phyloP scores from a whole-genome alignment of 2,888 invertebrate species.

The Xanthorhoe spadicearia region DNA sequence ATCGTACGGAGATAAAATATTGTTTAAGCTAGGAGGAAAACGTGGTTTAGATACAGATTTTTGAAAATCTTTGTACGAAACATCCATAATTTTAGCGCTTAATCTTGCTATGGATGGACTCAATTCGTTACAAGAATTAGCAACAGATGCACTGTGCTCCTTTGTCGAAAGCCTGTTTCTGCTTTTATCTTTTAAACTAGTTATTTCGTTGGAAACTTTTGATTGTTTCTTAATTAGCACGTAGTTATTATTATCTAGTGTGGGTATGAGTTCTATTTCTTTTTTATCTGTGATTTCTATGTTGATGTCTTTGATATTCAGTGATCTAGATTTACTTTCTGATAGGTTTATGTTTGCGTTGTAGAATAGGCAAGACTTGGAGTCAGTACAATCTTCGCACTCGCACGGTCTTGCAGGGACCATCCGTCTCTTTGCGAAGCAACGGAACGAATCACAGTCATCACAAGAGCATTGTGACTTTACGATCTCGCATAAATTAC shows the following conservation, averaged over 20 bases:
- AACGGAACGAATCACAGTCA: slow-evolving; percentile 54
- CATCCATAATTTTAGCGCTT: slow-evolving; percentile 62
- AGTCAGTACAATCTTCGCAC: slow-evolving; percentile 40
- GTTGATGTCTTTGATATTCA: slow-evolving; percentile 6
- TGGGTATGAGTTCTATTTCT: slow-evolving; percentile 22
- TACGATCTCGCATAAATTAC: slow-evolving; percentile 18
- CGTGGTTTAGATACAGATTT: slow-evolving; percentile 31
- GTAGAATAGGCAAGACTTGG: slow-evolving; percentile 45
- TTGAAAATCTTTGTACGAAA: slow-evolving; percentile 54
- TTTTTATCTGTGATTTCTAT: slow-evolving; percentile 13
- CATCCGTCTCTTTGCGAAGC: slow-evolving; percentile 50
- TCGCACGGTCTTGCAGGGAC: slow-evolving; percentile 32
- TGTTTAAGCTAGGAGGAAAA: slow-evolving; percentile 10
- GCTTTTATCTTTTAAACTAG: slow-evolving; percentile 6
- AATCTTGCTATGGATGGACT: slow-evolving; percentile 50
- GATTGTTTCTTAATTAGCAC: slow-evolving; percentile 13
- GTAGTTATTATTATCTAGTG: slow-evolving; percentile 9
- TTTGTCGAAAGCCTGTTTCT: background rate
- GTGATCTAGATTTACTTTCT: slow-evolving; percentile 4
- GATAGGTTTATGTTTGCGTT: slow-evolving; percentile 20
- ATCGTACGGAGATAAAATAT: slow-evolving; percentile 52
- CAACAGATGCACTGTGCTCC: background rate
- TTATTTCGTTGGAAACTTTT: slow-evolving; percentile 2
- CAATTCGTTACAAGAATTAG: slow-evolving; percentile 10
- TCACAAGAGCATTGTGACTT: slow-evolving; percentile 58